These are phyloP conservation scores for Drosophila bipectinata DNA, from an alignment of 1,140 invertebrate genomes.

Conservation along the genomic window DNA sequence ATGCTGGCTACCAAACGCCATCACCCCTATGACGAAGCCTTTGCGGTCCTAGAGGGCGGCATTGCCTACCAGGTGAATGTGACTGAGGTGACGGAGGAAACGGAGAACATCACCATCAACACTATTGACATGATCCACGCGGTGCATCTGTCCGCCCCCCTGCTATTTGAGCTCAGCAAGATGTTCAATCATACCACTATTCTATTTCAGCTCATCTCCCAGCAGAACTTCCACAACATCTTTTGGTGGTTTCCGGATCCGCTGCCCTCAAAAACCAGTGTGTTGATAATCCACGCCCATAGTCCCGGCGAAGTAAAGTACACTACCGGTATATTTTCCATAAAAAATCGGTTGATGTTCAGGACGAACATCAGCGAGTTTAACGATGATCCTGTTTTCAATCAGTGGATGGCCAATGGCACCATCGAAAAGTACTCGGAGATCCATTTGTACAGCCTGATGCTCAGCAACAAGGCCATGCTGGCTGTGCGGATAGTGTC, in stretches of 20 bases:
- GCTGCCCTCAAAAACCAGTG: constrained; percentile 14
- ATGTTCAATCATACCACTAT: neutral
- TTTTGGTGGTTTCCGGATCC: constrained; percentile 43
- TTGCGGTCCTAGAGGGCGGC: neutral
- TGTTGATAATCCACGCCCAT: constrained; percentile 15
- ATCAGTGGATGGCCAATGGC: constrained; percentile 10
- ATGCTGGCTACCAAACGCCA: constrained; percentile 14
- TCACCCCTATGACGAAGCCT: constrained; percentile 4
- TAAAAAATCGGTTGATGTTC: neutral
- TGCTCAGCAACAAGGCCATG: constrained; percentile 4
- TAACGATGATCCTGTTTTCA: neutral
- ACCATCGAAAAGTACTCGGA: neutral
- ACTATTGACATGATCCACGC: constrained; percentile 15
- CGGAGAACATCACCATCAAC: neutral
- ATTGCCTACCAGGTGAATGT: constrained; percentile 36
- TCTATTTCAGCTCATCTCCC: constrained; percentile 40
- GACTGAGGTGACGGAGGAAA: constrained; percentile 3
- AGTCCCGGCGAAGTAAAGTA: neutral
- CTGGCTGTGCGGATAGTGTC: constrained; percentile 23
- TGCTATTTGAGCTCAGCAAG: constrained; percentile 1
- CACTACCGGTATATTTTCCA: neutral
- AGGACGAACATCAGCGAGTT: constrained; percentile 16
- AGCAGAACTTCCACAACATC: constrained; percentile 13
- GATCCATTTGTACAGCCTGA: constrained; percentile 20
- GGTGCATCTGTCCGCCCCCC: neutral